These are phyloP conservation scores for Chelonoidis abingdonii DNA, from an alignment of 2,113 vertebrate genomes.

Conservation along the genomic window DNA sequence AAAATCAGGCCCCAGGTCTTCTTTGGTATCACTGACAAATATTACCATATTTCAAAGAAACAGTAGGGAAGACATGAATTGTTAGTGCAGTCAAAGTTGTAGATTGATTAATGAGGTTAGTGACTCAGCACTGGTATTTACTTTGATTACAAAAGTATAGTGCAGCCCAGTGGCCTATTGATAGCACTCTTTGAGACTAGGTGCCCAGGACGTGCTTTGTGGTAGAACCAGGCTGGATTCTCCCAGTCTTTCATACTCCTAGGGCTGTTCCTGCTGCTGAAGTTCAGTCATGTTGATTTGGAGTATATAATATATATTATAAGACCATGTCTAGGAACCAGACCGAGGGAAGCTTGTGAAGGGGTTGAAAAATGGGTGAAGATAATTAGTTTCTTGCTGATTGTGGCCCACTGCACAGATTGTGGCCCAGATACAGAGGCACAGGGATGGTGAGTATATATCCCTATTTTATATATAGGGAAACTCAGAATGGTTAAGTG, in stretches of 20 bases:
- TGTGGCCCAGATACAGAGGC: neutral
- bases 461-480: neutral
- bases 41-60: neutral
- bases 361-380: rapidly evolving
- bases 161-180: neutral
- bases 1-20: neutral
- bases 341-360: neutral
- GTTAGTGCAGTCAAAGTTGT: neutral
- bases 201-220: neutral
- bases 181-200: neutral
- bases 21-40: neutral
- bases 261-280: neutral
- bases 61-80: rapidly evolving
- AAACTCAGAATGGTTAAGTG: neutral
- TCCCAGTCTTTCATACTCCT: neutral
- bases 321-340: neutral
- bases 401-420: neutral
- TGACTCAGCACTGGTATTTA: neutral
- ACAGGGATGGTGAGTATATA: neutral
- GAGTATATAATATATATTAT: neutral
- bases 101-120: neutral
- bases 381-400: neutral
- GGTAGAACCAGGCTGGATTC: neutral
- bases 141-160: neutral
- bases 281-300: neutral